These are phyloP conservation scores for Mactromeris polynyma DNA, from an alignment of 2,888 invertebrate genomes.

Conservation along the genomic window DNA sequence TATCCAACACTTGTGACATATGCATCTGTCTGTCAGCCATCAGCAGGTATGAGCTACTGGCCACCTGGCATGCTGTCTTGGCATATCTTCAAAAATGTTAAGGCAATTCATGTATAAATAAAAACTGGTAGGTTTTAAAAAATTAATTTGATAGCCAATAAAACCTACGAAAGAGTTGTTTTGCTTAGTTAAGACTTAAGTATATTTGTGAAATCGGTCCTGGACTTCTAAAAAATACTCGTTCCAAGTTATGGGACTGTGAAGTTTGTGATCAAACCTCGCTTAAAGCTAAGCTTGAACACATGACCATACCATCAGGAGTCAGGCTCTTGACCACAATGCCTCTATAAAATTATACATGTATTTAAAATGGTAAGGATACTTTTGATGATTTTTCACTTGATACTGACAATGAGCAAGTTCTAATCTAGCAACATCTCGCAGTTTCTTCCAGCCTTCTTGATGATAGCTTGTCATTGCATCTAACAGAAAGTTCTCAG, in stretches of 20 bases:
- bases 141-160: background rate
- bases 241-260: too few relatives aligned
- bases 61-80: slow-evolving; percentile 80
- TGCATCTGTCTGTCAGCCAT: slow-evolving; percentile 68
- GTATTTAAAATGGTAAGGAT: slow-evolving; percentile 76
- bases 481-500: slow-evolving; percentile 95
- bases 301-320: too few relatives aligned
- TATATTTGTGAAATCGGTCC: too few relatives aligned
- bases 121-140: background rate
- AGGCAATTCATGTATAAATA: background rate
- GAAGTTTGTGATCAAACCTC: too few relatives aligned
- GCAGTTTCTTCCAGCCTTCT: slow-evolving; percentile 95
- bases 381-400: slow-evolving; percentile 92
- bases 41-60: slow-evolving; percentile 75
- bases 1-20: slow-evolving; percentile 66
- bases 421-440: slow-evolving; percentile 91
- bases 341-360: background rate
- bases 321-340: background rate
- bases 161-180: too few relatives aligned
- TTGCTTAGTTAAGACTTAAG: too few relatives aligned
- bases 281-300: too few relatives aligned
- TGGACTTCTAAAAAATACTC: too few relatives aligned
- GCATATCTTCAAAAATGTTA: slow-evolving; percentile 67
- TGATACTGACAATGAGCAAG: slow-evolving; percentile 94
- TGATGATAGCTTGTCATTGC: slow-evolving; percentile 94